phyloP scores from a whole-genome alignment of 2,797 vertebrate genomes.

The Mastacembelus armatus region DNA sequence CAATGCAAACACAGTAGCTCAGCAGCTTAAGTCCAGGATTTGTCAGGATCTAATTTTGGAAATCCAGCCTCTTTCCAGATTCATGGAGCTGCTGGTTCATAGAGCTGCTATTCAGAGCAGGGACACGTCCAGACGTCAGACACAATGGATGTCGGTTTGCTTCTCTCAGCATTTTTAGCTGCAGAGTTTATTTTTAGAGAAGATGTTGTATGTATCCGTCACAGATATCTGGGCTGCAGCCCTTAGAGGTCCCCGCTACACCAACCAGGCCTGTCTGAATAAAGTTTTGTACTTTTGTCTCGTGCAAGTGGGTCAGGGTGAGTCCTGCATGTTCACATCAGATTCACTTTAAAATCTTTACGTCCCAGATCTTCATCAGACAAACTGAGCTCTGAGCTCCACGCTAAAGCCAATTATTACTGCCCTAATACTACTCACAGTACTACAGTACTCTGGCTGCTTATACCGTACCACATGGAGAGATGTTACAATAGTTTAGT shows the following conservation, averaged over 20 bases:
- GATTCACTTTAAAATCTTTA: too few relatives aligned
- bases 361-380: too few relatives aligned
- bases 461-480: too few relatives aligned
- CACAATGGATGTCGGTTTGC: constrained; percentile 21
- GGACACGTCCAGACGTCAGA: constrained; percentile 7
- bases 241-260: too few relatives aligned
- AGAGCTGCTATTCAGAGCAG: constrained; percentile 26
- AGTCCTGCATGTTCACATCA: constrained; percentile 33
- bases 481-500: too few relatives aligned
- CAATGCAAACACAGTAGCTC: constrained; percentile 1
- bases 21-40: constrained; percentile 54
- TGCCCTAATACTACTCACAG: constrained; percentile 9
- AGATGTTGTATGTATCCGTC: neutral
- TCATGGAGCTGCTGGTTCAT: constrained; percentile 40
- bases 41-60: constrained; percentile 64
- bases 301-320: too few relatives aligned
- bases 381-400: constrained; percentile 21
- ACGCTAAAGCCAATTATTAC: constrained; percentile 45
- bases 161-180: constrained; percentile 6
- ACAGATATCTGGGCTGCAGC: neutral
- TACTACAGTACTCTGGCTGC: too few relatives aligned
- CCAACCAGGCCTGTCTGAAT: too few relatives aligned
- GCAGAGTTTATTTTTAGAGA: constrained; percentile 5
- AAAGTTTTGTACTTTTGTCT: too few relatives aligned
- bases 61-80: constrained; percentile 28